These are phyloP conservation scores for Phyllotis vaccarum DNA, from an alignment of 2,797 vertebrate species.

Conservation along the genomic window DNA sequence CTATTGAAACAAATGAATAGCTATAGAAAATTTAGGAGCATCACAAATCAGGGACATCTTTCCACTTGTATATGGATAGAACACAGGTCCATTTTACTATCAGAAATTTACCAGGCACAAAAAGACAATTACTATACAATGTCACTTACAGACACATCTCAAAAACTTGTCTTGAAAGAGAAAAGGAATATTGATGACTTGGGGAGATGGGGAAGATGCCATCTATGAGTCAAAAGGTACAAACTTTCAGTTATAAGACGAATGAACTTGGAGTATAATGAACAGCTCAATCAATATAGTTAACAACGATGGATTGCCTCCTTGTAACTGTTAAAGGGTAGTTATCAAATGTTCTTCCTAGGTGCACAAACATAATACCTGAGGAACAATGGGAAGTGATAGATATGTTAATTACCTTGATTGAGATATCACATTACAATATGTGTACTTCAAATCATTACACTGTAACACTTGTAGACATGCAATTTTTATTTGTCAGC, in stretches of 20 bases:
- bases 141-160: background rate
- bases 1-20: background rate
- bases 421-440: background rate
- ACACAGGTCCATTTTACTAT: background rate
- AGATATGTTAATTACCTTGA: background rate
- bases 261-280: background rate
- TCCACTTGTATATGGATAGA: background rate
- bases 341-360: background rate
- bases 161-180: background rate
- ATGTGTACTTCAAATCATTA: background rate
- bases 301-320: background rate
- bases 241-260: background rate
- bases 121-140: background rate
- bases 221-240: background rate
- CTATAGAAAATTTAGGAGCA: background rate
- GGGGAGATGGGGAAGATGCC: rapidly evolving
- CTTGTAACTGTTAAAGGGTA: background rate
- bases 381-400: background rate
- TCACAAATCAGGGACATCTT: background rate
- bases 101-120: background rate
- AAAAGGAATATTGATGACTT: background rate
- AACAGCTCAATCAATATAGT: background rate
- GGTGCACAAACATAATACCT: too few species aligned
- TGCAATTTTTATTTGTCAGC: background rate
- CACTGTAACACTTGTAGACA: background rate